Percentiles rank a stretch among this genome's conserved stretches.
Evolutionary conservation across 2,113 vertebrate species (phyloP).

Genomic region (Hippocampus mohnikei): DNA sequence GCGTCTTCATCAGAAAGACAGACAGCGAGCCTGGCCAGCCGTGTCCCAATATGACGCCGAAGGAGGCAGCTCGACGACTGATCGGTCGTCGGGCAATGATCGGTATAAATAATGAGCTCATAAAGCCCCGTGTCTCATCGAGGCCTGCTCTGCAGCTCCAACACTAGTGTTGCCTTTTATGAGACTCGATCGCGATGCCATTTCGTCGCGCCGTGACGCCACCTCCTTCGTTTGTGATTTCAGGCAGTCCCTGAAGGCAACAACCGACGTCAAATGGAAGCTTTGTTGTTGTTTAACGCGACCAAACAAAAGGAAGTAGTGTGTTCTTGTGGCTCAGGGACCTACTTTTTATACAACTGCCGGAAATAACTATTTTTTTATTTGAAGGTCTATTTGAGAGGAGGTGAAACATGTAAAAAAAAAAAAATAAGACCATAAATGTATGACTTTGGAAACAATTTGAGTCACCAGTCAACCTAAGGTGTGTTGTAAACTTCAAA

Average conservation of each 20-base stretch:
- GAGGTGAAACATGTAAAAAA: no score
- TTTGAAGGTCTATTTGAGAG: no score
- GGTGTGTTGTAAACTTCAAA: no score
- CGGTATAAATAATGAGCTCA: constrained; percentile 63
- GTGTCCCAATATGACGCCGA: constrained; percentile 46
- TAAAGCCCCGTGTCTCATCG: constrained; percentile 57
- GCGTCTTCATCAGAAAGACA: constrained; percentile 62
- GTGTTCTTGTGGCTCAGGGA: neutral
- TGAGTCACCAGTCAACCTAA: no score
- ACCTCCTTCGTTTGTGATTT: neutral
- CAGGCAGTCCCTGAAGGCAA: neutral
- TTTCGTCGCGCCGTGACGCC: neutral
- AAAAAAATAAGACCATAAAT: no score
- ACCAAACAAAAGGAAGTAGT: neutral
- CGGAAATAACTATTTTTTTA: no score
- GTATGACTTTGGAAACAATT: no score
- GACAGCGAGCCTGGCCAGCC: constrained; percentile 56
- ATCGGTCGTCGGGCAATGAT: constrained; percentile 56
- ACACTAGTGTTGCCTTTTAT: constrained; percentile 30
- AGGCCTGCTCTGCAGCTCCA: constrained; percentile 53
- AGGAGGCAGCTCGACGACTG: constrained; percentile 61
- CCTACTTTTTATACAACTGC: neutral
- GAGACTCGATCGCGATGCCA: constrained; percentile 11
- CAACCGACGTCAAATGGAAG: neutral
- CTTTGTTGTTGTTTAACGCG: neutral